A percentile compares a stretch with the other conserved stretches of the same genome.
These are phyloP conservation scores for Gambusia yucatana DNA, from an alignment of 2,797 vertebrate genomes.

Conservation along the genomic window DNA sequence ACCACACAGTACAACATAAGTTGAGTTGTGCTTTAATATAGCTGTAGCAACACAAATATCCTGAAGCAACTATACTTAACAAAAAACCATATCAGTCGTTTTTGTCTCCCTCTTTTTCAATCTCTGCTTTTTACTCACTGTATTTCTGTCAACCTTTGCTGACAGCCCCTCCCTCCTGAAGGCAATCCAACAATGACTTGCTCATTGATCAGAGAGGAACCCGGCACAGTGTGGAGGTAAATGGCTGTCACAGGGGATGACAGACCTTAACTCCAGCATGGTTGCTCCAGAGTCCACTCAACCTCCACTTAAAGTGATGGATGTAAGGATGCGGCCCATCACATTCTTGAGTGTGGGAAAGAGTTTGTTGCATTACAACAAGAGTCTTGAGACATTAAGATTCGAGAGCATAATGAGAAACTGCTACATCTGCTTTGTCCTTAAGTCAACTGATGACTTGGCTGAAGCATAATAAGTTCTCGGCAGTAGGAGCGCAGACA, in stretches of 20 bases:
- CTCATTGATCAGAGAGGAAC: slow-evolving; percentile 73
- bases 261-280: slow-evolving; percentile 72
- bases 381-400: slow-evolving; percentile 34
- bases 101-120: slow-evolving; percentile 7
- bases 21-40: slow-evolving; percentile 43
- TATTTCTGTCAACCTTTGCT: slow-evolving; percentile 41
- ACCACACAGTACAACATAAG: slow-evolving; percentile 26
- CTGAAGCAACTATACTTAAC: slow-evolving; percentile 38
- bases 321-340: slow-evolving; percentile 63
- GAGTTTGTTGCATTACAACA: slow-evolving; percentile 40
- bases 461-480: not conserved
- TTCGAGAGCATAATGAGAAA: slow-evolving; percentile 22
- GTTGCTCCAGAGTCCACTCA: slow-evolving; percentile 69
- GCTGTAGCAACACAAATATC: slow-evolving; percentile 29
- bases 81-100: slow-evolving; percentile 46
- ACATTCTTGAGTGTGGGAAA: slow-evolving; percentile 42
- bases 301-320: slow-evolving; percentile 69
- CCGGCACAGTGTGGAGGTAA: slow-evolving; percentile 70
- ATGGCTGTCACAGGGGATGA: slow-evolving; percentile 74
- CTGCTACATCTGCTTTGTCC: slow-evolving; percentile 13
- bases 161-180: slow-evolving; percentile 47
- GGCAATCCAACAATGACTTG: slow-evolving; percentile 67
- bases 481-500: too few relatives aligned
- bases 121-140: slow-evolving; percentile 22
- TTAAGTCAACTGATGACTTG: not conserved